Percentiles rank a stretch among this genome's conserved stretches.
These are phyloP conservation scores for Myotis planiceps DNA, from an alignment of 2,797 vertebrate genomes.

Conservation along the genomic window DNA sequence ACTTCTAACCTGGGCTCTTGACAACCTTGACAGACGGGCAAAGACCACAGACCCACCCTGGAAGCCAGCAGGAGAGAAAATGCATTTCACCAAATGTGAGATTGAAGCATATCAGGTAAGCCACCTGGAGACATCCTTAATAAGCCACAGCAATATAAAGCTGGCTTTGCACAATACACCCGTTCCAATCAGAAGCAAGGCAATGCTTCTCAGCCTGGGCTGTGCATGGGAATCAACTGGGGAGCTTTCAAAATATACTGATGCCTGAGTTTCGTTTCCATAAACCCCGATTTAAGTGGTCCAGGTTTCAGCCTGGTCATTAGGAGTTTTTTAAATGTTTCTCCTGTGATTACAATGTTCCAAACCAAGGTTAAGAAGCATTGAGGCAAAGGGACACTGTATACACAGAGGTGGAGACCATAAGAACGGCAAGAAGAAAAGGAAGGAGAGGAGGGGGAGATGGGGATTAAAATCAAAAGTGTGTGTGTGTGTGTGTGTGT, in stretches of 20 bases:
- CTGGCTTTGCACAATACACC: background rate
- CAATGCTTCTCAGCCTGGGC: background rate
- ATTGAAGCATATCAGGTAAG: background rate
- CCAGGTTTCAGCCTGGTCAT: background rate
- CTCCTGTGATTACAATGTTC: background rate
- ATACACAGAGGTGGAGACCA: background rate
- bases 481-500: too few species aligned
- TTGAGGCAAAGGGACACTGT: background rate
- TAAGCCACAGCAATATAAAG: background rate
- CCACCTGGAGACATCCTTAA: background rate
- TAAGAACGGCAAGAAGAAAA: background rate
- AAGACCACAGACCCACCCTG: background rate
- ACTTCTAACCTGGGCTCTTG: background rate
- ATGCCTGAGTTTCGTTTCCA: constrained; percentile 23
- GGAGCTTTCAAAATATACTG: constrained; percentile 21
- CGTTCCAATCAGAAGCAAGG: background rate
- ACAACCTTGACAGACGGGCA: background rate
- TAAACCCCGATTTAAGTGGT: background rate
- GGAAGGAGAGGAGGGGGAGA: accelerated
- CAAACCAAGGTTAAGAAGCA: background rate
- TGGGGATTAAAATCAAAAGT: background rate
- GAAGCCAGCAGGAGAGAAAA: background rate
- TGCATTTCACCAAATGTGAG: background rate
- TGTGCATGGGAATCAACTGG: background rate
- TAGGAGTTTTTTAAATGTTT: background rate